Evolutionary conservation across 2,113 vertebrate genomes (phyloP), one percentile per base, ranked within the genome.

Genomic region (Plecturocebus donacophilus): DNA sequence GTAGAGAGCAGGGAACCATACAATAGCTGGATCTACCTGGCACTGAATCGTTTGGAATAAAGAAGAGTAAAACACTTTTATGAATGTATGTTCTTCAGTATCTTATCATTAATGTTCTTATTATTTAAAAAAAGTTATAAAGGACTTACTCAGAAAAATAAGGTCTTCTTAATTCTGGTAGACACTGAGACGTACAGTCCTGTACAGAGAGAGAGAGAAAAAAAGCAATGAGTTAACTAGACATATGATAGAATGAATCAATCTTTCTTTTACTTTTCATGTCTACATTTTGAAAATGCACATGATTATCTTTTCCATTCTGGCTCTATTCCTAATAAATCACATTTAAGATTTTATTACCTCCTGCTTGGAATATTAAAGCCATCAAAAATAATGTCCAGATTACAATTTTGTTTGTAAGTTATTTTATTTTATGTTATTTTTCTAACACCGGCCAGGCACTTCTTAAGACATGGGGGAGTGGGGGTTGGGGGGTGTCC

Each of bases 321-420:
- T 95, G 80, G 82, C 71, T 86, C 32, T 68, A 47, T 40, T 81
- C 32, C 86, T 56, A 82, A 87, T 45, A 90, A 92, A 93, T 90
- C 90, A 87, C 56, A 81, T 49, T 81, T 90, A 76, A 95, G 66
- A 76, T 45, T 77, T 91, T 95, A 92, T 88, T 88, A 94, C 83
- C 49, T 95, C 75, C 49, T 70, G 56, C 80, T 87, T 76, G 38
- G 38, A 90, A 86, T 90, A 93, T 80, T 66, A 56, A 68, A 45
- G 12, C 75, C 76, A 85, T 90, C 40, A 87, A 93, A 94, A 90
- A 68, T 75, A 82, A 45, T 93, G 66, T n/a, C n/a, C 82, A 81
- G 38, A 58, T 86, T 75, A 66, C 47, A 82, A 27, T 58, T 95
- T 86, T 68, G 4, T 81, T 81, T 40, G 14, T 56, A 21, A 25